Conservation (phyloP, 2,797 vertebrate species). For the Taeniopygia guttata region DNA sequence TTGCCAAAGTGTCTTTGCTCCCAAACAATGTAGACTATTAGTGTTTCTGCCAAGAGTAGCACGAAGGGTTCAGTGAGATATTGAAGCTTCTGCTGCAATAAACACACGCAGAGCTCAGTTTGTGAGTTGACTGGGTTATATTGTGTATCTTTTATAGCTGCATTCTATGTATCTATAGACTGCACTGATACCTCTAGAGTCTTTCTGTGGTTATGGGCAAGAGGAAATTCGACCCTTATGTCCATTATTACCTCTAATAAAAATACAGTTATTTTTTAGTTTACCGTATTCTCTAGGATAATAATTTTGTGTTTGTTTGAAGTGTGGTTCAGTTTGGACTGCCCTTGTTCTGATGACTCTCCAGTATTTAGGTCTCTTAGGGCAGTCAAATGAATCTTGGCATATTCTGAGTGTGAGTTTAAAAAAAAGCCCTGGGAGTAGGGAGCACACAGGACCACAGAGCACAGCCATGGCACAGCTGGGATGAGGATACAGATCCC, state of each 20-base stretch:
- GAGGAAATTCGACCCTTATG: background rate
- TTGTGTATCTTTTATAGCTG: background rate
- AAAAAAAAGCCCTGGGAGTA: background rate
- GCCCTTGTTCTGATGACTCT: background rate
- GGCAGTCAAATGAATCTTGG: background rate
- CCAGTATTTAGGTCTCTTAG: background rate
- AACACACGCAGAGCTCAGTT: background rate
- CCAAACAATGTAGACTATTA: constrained; percentile 26
- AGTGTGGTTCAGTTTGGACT: background rate
- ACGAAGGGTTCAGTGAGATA: background rate
- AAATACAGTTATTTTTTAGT: background rate
- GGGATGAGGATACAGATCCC: background rate
- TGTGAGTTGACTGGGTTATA: background rate
- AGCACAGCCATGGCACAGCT: background rate
- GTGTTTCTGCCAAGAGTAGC: constrained; percentile 48
- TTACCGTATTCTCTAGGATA: background rate
- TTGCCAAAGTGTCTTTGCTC: constrained; percentile 49
- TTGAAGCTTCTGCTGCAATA: constrained; percentile 28
- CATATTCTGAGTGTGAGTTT: background rate
- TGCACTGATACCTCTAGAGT: background rate
- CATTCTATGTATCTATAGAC: background rate
- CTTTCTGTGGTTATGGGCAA: background rate
- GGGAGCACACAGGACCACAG: background rate
- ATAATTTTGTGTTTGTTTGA: background rate
- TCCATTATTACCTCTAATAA: background rate